Evolutionary conservation across 2,113 vertebrate genomes (phyloP), one percentile per base, ranked within the genome.

Genomic region (Mirounga angustirostris): DNA sequence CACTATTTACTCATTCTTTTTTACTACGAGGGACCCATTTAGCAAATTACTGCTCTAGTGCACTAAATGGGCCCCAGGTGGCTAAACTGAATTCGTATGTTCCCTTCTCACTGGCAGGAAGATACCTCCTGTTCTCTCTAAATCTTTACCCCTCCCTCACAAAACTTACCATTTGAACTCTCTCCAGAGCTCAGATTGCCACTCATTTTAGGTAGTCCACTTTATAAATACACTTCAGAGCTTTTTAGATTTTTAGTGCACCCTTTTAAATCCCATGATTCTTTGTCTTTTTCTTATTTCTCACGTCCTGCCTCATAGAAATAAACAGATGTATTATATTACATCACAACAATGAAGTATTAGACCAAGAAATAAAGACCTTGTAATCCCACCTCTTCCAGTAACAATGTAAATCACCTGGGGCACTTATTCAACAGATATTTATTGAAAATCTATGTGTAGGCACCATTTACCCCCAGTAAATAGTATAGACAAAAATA

Each of bases 21-120:
- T 97, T 90, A 96, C 94, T 97, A 54, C 16, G 69, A 98, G 93
- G 88, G 69, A 90, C 78, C 91, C 88, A 88, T 97, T 98, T 96
- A 97, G 94, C 92, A 97, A 98, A 98, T 97, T 96, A 97, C 90
- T 95, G 84, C 80, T 91, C 94, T 89, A 76, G 76, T 89, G 92
- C 92, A 83, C 87, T 94, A 96, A 96, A 91, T 95, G 92, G 93
- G 97, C 81, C 97, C 83, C 94, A 95, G 96, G 97, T 95, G 97
- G 90, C 92, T 83, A 89, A 61, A 91, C 80, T 43, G 89, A 96
- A 96, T 95, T 89, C 92, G 71, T 93, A 81, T 50, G 87, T 87
- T 90, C 69, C 54, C 74, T 92, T 56, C 94, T 95, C 67, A 78
- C 61, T 88, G 79, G 67, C 86, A 96, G 82, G 93, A 93, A 73